Conservation (phyloP, 2,113 vertebrate species). For the Lynx canadensis region DNA sequence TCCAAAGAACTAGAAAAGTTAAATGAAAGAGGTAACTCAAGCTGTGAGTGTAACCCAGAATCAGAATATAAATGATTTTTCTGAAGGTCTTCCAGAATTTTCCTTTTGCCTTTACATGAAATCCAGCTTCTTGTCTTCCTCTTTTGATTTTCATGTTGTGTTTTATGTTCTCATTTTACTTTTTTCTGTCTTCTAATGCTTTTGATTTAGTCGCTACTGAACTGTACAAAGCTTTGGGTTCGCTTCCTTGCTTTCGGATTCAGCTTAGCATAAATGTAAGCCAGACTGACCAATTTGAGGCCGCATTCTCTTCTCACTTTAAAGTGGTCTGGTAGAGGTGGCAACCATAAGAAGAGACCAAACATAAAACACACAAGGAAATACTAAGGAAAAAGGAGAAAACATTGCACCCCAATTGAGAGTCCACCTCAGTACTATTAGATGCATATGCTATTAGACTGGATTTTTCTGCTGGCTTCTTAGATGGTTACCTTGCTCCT, state of each 20-base stretch:
- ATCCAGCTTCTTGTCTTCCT: background rate
- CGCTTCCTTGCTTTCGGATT: background rate
- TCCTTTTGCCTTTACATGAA: constrained; percentile 17
- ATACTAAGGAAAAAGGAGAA: background rate
- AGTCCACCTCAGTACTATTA: background rate
- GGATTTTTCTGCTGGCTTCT: background rate
- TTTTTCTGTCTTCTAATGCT: background rate
- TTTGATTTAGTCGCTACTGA: background rate
- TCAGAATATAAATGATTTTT: constrained; percentile 43
- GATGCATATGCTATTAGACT: background rate
- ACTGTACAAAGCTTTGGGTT: background rate
- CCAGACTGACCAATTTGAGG: background rate
- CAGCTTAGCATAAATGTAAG: background rate
- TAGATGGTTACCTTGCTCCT: background rate
- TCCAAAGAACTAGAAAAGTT: constrained; percentile 52
- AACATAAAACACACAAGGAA: background rate
- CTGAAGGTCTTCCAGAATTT: constrained; percentile 40
- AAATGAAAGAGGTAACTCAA: constrained; percentile 4
- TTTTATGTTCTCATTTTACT: background rate
- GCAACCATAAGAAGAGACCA: background rate
- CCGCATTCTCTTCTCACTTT: background rate
- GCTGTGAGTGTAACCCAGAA: background rate
- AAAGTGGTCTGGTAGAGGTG: background rate
- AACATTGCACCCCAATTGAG: background rate
- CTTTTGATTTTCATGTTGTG: background rate